These are phyloP conservation scores for Loxodonta africana DNA, from an alignment of 2,113 vertebrate species.

Conservation along the genomic window DNA sequence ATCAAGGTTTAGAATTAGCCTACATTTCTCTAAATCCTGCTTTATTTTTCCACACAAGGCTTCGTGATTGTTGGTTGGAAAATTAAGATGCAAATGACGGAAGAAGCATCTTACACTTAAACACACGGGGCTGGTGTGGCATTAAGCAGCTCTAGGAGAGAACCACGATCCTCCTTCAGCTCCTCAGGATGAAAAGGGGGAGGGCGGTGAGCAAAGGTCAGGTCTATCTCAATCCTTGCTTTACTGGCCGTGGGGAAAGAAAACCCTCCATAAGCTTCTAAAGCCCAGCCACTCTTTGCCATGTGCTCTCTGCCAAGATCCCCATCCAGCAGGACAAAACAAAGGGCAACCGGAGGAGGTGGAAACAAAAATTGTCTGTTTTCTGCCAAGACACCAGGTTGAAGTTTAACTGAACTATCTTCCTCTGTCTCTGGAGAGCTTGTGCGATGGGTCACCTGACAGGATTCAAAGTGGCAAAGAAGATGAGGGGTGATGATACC, in stretches of 20 bases:
- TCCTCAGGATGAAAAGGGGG: slow-evolving; percentile 75
- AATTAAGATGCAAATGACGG: slow-evolving; percentile 91
- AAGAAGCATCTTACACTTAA: slow-evolving; percentile 83
- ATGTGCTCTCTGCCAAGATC: not conserved
- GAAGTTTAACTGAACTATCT: slow-evolving; percentile 38
- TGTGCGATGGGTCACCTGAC: slow-evolving; percentile 30
- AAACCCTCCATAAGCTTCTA: not conserved
- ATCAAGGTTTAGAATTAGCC: slow-evolving; percentile 85
- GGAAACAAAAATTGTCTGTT: slow-evolving; percentile 27
- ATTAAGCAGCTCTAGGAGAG: slow-evolving; percentile 74
- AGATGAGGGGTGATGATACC: not conserved
- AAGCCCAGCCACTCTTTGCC: not conserved
- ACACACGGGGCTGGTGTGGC: slow-evolving; percentile 80
- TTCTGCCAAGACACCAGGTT: not conserved
- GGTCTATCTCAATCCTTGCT: slow-evolving; percentile 66
- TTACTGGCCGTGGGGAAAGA: slow-evolving; percentile 69
- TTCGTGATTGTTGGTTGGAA: slow-evolving; percentile 88
- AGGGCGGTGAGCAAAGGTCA: slow-evolving; percentile 21
- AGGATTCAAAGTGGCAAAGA: slow-evolving; percentile 16
- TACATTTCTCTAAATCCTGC: slow-evolving; percentile 82
- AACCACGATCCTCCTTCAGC: slow-evolving; percentile 76
- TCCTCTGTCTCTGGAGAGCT: not conserved
- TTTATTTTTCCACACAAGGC: slow-evolving; percentile 87
- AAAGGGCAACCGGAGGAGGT: accelerated
- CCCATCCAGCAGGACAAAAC: not conserved